Evolutionary conservation across 1,140 invertebrate species (phyloP).

Genomic region (Eubasilissa regina): DNA sequence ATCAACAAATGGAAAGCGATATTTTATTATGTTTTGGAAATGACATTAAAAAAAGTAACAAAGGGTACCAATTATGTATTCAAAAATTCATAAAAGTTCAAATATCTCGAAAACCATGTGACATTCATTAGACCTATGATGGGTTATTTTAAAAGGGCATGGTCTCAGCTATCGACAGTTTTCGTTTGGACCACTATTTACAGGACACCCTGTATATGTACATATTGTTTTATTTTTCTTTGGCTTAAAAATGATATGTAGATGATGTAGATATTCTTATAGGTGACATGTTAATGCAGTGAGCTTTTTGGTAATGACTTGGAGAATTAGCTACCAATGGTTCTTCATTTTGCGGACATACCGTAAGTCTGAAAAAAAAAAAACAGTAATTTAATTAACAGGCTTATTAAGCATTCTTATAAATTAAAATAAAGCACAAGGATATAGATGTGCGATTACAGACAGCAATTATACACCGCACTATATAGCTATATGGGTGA

Average conservation of each 20-base stretch:
- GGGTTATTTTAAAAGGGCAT: too few species aligned
- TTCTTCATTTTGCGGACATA: constrained; percentile 74
- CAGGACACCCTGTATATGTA: too few species aligned
- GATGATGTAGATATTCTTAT: constrained; percentile 50
- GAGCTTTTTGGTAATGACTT: constrained; percentile 71
- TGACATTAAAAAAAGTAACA: too few species aligned
- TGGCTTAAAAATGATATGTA: constrained; percentile 31
- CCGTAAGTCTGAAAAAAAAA: constrained; percentile 70
- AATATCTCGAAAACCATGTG: too few species aligned
- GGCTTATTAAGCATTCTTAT: neutral
- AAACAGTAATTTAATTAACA: neutral
- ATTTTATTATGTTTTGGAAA: too few species aligned
- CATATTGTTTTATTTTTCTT: neutral
- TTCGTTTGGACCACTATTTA: too few species aligned
- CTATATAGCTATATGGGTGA: neutral
- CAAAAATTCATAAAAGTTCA: too few species aligned
- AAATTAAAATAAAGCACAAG: neutral
- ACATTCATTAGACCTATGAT: too few species aligned
- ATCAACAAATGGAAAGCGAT: too few species aligned
- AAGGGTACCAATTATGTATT: too few species aligned
- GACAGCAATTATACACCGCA: neutral
- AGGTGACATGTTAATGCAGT: constrained; percentile 64
- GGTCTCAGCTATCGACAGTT: too few species aligned
- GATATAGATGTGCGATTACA: neutral
- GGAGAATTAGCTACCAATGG: constrained; percentile 73